Conservation (phyloP, 1,140 invertebrate genomes). For the Cyclina sinensis region DNA sequence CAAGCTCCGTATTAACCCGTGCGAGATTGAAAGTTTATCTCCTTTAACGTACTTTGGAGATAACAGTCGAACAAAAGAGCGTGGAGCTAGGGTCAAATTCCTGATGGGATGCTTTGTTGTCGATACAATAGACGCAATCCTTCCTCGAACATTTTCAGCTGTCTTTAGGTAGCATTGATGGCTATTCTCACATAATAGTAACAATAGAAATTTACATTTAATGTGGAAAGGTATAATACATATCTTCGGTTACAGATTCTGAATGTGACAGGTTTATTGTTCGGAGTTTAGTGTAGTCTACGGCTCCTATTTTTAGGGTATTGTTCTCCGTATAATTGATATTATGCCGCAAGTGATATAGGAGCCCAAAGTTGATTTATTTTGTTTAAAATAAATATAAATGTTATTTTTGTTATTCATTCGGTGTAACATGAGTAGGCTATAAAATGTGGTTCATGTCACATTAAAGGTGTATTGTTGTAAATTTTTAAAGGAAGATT, state of each 20-base stretch:
- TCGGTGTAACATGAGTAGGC: constrained; percentile 13
- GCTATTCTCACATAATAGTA: constrained; percentile 44
- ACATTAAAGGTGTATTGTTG: constrained; percentile 41
- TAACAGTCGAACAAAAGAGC: constrained; percentile 51
- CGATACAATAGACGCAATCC: constrained; percentile 28
- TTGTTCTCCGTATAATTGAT: constrained; percentile 62
- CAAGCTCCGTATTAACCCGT: constrained; percentile 23
- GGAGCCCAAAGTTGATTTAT: constrained; percentile 55
- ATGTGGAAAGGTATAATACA: constrained; percentile 63
- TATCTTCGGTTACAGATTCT: constrained; percentile 39
- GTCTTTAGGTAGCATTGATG: constrained; percentile 45
- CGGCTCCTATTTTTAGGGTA: constrained; percentile 30
- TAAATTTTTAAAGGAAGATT: not conserved
- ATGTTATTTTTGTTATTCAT: constrained; percentile 65
- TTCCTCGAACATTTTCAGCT: constrained; percentile 51
- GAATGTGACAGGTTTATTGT: constrained; percentile 65
- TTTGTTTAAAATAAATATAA: constrained; percentile 64
- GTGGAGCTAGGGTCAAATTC: constrained; percentile 57
- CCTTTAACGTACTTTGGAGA: constrained; percentile 56
- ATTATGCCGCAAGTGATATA: constrained; percentile 54
- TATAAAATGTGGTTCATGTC: constrained; percentile 56
- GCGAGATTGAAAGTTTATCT: constrained; percentile 63
- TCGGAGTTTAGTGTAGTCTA: constrained; percentile 55
- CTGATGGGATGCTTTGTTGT: constrained; percentile 42
- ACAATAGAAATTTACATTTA: constrained; percentile 69